Evolutionary conservation across 2,888 invertebrate genomes (phyloP), one percentile per base, ranked within the genome.

Genomic region (Hesperia comma): DNA sequence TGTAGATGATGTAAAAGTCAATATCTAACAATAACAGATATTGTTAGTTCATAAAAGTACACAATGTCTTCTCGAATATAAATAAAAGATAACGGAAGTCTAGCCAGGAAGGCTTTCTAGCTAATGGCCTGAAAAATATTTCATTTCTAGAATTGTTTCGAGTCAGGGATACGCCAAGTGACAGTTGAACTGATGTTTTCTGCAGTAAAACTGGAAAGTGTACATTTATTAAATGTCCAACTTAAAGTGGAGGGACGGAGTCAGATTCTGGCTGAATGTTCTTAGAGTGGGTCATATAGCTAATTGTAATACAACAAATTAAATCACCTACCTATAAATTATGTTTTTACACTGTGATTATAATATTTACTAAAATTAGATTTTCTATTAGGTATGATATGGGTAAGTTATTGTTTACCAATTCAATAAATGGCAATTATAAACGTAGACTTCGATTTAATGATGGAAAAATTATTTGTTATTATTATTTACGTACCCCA

Each of bases 51-150:
- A 43, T 53, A 51, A 12, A 7, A 57, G 21, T 51, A 51, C 14
- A 8, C 5, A 51, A 14, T 6, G 21, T 61, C 66, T 46, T 43
- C 37, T 10, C 46, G 19, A 17, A 67, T 10, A 87, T 85, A 84
- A 86, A 90, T 87, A 88, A 85, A 85, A 82, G 84, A 86, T 85
- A 78, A 84, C 79, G 73, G 75, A 70, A 77, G 78, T 81, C 81
- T 77, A 78, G 76, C 78, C 74, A 75, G 81, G 77, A 86, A 86
- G 85, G 86, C 88, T 90, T 84, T 90, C 88, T 85, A 85, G 84
- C 82, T 86, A 90, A 90, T 90, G 84, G 86, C 81, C 82, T 86
- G 86, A 87, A 90, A 90, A 90, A 90, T 90, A 88, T 89, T 90
- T 85, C 88, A 90, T 88, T 89, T 88, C 85, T 81, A 79, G 83